phyloP scores from a whole-genome alignment of 2,888 invertebrate genomes.

The Orthonevra nobilis region DNA sequence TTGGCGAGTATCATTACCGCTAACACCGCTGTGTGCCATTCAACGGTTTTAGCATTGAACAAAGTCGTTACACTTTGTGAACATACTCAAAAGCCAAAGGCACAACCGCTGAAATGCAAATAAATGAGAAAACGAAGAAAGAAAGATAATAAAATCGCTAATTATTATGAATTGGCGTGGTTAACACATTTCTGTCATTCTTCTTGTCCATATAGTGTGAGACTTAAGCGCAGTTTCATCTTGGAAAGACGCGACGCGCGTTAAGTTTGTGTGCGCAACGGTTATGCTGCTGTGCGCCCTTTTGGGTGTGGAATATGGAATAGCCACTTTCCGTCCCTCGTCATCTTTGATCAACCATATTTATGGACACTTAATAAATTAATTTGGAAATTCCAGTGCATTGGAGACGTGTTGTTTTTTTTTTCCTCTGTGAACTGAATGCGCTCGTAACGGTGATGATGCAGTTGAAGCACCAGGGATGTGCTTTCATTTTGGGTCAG shows the following conservation, averaged over 20 bases:
- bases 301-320: neutral
- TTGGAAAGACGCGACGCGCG: neutral
- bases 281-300: neutral
- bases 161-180: slow-evolving; percentile 70
- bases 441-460: slow-evolving; percentile 34
- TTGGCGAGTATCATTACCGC: slow-evolving; percentile 41
- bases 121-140: slow-evolving; percentile 35
- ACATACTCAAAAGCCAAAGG: slow-evolving; percentile 24
- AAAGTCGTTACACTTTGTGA: slow-evolving; percentile 65
- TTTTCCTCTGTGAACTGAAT: slow-evolving; percentile 9
- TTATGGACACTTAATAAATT: slow-evolving; percentile 60
- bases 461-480: slow-evolving; percentile 32
- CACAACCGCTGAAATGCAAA: slow-evolving; percentile 48
- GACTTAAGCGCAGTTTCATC: neutral
- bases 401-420: slow-evolving; percentile 16
- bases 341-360: no score
- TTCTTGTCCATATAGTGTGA: neutral
- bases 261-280: slow-evolving; percentile 36
- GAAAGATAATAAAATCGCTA: slow-evolving; percentile 63
- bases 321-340: neutral
- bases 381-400: slow-evolving; percentile 51
- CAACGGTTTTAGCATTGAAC: slow-evolving; percentile 61
- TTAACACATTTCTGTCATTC: slow-evolving; percentile 64
- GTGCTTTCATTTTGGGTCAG: slow-evolving; percentile 63
- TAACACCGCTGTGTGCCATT: slow-evolving; percentile 29